A percentile compares a stretch with the other conserved stretches of the same genome.
These are phyloP conservation scores for Nesidiocoris tenuis DNA, from an alignment of 2,888 invertebrate species.

Conservation along the genomic window DNA sequence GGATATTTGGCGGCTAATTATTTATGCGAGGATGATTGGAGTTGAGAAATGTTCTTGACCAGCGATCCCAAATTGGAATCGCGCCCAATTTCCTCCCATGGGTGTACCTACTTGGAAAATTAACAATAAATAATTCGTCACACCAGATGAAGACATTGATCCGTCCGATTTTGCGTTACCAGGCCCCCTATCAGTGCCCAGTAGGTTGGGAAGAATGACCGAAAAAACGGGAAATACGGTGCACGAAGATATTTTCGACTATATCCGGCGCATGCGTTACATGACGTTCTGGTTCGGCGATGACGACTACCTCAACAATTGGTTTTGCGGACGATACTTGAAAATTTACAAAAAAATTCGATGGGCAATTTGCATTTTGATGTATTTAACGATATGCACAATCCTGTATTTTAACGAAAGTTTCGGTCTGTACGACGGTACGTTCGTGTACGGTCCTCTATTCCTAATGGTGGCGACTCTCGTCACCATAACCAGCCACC, in stretches of 20 bases:
- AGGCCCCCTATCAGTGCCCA: no score
- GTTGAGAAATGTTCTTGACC: no score
- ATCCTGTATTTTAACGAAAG: slow-evolving; percentile 9
- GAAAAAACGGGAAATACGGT: no score
- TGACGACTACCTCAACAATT: neutral
- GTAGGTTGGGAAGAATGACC: no score
- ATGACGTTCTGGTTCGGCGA: neutral
- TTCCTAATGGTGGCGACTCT: neutral
- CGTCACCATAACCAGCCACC: neutral
- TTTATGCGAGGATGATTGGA: no score
- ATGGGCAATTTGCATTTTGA: neutral
- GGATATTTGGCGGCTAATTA: no score
- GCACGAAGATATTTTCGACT: neutral
- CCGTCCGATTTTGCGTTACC: no score
- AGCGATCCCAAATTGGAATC: no score
- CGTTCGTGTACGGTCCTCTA: neutral
- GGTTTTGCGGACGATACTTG: neutral
- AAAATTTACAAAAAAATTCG: neutral
- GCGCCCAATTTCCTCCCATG: no score
- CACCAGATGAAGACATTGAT: no score
- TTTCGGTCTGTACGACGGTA: neutral
- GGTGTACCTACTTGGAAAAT: no score
- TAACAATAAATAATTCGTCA: no score
- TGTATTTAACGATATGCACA: neutral
- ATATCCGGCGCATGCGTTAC: neutral